Evolutionary conservation across 1,140 invertebrate genomes (phyloP).

Genomic region (Drosophila ananassae): DNA sequence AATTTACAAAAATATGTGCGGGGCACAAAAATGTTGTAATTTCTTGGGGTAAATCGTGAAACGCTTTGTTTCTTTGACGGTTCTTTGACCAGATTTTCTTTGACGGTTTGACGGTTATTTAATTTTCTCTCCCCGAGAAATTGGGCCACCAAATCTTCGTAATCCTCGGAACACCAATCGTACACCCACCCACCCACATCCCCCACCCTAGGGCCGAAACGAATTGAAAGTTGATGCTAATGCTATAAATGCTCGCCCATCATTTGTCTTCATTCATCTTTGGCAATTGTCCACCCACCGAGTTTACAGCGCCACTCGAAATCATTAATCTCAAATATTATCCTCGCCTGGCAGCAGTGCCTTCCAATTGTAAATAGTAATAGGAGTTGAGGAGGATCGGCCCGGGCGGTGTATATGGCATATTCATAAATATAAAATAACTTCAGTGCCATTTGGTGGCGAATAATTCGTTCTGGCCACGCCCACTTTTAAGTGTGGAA

Average conservation of each 20-base stretch:
- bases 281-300: slow-evolving; percentile 40
- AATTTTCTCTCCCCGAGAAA: slow-evolving; percentile 30
- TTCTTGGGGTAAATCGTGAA: slow-evolving; percentile 40
- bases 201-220: neutral
- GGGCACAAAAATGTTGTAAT: slow-evolving; percentile 27
- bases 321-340: slow-evolving; percentile 53
- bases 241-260: slow-evolving; percentile 37
- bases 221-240: slow-evolving; percentile 38
- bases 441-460: slow-evolving; percentile 46
- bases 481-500: slow-evolving; percentile 12
- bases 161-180: slow-evolving; percentile 19
- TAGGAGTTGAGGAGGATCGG: neutral
- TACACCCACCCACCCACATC: neutral
- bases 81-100: slow-evolving; percentile 50
- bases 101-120: slow-evolving; percentile 55
- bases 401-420: neutral
- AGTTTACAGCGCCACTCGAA: slow-evolving; percentile 25
- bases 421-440: slow-evolving; percentile 61
- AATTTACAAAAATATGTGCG: slow-evolving; percentile 31
- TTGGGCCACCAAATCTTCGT: slow-evolving; percentile 34
- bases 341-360: slow-evolving; percentile 11
- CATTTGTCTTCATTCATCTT: slow-evolving; percentile 46
- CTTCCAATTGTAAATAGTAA: slow-evolving; percentile 37
- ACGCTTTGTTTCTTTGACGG: slow-evolving; percentile 38
- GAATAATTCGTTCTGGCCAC: slow-evolving; percentile 25